Percentiles rank a stretch among this genome's conserved stretches.
Conservation (phyloP, 2,888 invertebrate species). For the Hirtodrosophila duncani region DNA sequence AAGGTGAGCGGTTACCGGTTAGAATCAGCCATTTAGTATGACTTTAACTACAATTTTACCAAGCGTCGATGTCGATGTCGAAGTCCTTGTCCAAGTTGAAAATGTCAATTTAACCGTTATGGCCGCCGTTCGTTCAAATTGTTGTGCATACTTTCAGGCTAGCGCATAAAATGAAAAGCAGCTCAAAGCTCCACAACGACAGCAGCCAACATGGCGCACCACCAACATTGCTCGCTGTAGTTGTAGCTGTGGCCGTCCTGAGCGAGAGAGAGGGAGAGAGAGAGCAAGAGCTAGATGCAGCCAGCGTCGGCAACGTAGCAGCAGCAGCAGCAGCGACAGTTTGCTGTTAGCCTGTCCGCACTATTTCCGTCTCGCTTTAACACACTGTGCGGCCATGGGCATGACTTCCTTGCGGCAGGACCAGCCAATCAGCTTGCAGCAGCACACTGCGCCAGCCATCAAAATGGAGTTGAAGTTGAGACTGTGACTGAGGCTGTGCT, state of each 20-base stretch:
- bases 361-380: constrained; percentile 46
- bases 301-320: constrained; percentile 4
- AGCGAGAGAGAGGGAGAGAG: constrained; percentile 4
- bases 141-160: constrained; percentile 38
- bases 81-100: neutral
- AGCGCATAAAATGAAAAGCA: constrained; percentile 37
- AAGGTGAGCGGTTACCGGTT: too few relatives aligned
- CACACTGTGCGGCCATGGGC: constrained; percentile 16
- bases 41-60: too few relatives aligned
- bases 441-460: constrained; percentile 17
- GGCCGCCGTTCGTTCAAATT: neutral
- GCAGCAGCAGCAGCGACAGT: constrained; percentile 7
- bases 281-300: too few relatives aligned
- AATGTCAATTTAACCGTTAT: neutral
- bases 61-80: neutral
- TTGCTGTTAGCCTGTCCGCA: constrained; percentile 1
- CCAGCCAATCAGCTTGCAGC: constrained; percentile 41
- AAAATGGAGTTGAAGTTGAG: constrained; percentile 63
- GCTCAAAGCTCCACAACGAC: constrained; percentile 4
- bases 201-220: too few relatives aligned
- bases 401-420: neutral
- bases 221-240: too few relatives aligned
- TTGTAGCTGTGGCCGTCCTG: constrained; percentile 3
- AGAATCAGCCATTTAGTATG: too few relatives aligned
- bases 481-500: neutral